Evolutionary conservation across 1,140 invertebrate genomes (phyloP), one percentile per base, ranked within the genome.

Genomic region (Aphis gossypii): DNA sequence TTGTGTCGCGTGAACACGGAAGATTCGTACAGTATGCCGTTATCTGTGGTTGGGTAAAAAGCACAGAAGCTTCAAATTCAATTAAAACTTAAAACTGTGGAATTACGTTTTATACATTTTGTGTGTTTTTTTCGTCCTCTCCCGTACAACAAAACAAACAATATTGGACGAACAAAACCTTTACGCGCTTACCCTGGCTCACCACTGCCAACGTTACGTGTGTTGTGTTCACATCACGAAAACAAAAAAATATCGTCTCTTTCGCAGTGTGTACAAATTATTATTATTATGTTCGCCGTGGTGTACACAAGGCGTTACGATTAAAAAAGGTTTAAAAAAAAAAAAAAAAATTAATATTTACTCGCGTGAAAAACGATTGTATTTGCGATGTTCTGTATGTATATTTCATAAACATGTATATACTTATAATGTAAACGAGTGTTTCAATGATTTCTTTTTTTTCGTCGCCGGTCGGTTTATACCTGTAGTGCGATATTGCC

Each of bases 401-500:
- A n/a, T 68, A 68, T n/a, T 68, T 68, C 60, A n/a, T 68, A n/a
- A n/a, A 18, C n/a, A 68, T 18, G 30, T n/a, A 60, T 9, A 25
- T n/a, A 68, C 60, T 68, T 14, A 11, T n/a, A 76, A n/a, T 76
- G 14, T 76, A 76, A 76, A 76, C 60, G 60, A 76, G 60, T 76
- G n/a, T 76, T 76, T 76, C 4, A 18, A 76, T 76, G 60, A 76
- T 76, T 76, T 76, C 60, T 76, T 68, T 68, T 76, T n/a, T 68
- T 30, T 18, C n/a, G 60, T 30, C 23, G 56, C 9, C 2, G 60
- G 30, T n/a, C n/a, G 14, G 14, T n/a, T n/a, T 68, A 68, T 68
- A 68, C 60, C 60, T 68, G 60, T 76, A 76, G 60, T 76, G 60
- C 60, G n/a, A n/a, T 76, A 76, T 76, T 76, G 30, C n/a, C 56